Evolutionary conservation across 2,888 invertebrate genomes (phyloP), one percentile per base, ranked within the genome.

Genomic region (Archips crataeganus): DNA sequence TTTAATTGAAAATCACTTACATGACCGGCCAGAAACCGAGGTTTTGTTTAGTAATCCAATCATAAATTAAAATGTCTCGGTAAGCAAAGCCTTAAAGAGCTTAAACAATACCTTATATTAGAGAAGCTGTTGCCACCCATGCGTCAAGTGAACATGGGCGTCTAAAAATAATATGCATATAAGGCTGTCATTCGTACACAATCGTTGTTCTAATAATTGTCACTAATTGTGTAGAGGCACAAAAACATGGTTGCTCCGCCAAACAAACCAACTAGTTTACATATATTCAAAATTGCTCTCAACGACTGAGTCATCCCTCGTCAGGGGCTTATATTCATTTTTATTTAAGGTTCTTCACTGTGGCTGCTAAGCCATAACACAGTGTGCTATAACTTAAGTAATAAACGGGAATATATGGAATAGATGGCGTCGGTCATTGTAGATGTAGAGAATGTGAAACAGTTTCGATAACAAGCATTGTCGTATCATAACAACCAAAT

Each of bases 261-360:
- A 84, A 86, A 88, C 89, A 87, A 86, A 74, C 74, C 86, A 85
- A 85, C 92, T 90, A 92, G 88, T 94, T 93, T 89, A 92, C 94
- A 92, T 93, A 93, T 93, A 93, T 92, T 92, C 90, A 91, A 92
- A 90, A 92, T 89, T 90, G 86, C 88, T 90, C 89, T 88, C 88
- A 82, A 85, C 87, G 82, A 90, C 93, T 92, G 93, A 94, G 91
- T 94, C 94, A 94, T 92, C 88, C 90, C 87, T 84, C 82, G 86
- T 87, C 87, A 86, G 85, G 63, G 85, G 83, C 88, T 87, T 86
- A 85, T 85, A 87, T 90, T 88, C 85, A 87, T 84, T 87, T 85
- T 85, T 79, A 79, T 86, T 90, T 92, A 91, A 91, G 90, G 87
- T 70, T 70, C 68, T 64, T 47, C 71, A 66, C 66, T 70, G 63